These are phyloP conservation scores for Actenoides hombroni DNA, from an alignment of 2,113 vertebrate species.

Conservation along the genomic window DNA sequence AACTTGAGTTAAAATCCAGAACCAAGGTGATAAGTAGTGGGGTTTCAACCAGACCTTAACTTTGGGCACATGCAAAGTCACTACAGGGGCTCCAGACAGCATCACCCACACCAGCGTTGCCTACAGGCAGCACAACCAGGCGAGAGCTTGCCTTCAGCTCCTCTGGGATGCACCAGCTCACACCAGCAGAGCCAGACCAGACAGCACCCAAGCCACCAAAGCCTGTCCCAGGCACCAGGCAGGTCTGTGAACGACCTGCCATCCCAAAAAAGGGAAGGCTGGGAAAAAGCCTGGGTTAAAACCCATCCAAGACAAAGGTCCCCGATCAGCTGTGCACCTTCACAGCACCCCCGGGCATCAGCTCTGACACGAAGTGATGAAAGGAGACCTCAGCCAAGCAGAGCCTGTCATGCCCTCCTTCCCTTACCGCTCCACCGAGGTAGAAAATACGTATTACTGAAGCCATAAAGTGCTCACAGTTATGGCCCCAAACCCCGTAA, in stretches of 20 bases:
- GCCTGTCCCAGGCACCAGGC: neutral
- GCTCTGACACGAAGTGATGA: neutral
- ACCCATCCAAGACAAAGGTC: neutral
- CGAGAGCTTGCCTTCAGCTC: neutral
- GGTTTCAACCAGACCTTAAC: neutral
- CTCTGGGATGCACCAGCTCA: neutral
- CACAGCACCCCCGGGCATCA: neutral
- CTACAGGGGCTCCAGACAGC: neutral
- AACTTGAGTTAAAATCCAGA: neutral
- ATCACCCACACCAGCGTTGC: neutral
- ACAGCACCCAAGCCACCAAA: neutral
- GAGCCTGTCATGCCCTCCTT: neutral
- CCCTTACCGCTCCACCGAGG: neutral
- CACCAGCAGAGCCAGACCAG: neutral
- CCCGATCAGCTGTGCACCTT: neutral
- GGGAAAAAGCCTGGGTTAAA: neutral
- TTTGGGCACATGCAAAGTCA: neutral
- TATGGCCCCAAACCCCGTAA: neutral
- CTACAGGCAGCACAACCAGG: rapidly evolving
- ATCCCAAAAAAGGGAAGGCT: neutral
- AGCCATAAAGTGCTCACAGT: neutral
- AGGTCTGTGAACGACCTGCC: neutral
- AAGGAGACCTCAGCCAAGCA: neutral
- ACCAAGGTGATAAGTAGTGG: neutral
- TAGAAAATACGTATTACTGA: neutral